Evolutionary conservation across 1,140 invertebrate genomes (phyloP), one percentile per base, ranked within the genome.

Genomic region (Lepidurus packardi): DNA sequence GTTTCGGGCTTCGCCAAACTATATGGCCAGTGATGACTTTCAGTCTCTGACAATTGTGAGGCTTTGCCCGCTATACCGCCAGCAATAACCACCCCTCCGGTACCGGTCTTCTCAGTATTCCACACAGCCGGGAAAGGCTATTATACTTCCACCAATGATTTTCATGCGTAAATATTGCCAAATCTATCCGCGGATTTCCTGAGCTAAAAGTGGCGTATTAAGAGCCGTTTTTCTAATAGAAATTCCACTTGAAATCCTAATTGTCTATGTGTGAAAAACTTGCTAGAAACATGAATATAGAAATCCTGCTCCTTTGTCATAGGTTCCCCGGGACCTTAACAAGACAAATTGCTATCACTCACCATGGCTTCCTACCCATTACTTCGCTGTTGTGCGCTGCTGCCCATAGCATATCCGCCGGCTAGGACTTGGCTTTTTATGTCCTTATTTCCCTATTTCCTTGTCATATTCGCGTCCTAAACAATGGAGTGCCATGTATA

Each of bases 11-110:
- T 65, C 53, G 53, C 53, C 53, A 65, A 21, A 65, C 53, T 65
- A 65, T 65, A 65, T 65, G 53, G 53, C 53, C 53, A 65, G 53
- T 65, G 53, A 65, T 65, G 53, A 65, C 53, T 21, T 65, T 21
- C 53, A 65, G 21, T 65, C 47, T 65, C n/a, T 65, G 53, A 21
- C 53, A 65, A 65, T 65, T 65, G 53, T 65, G n/a, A 65, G 53
- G 8, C 53, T 65, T 65, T 65, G 16, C 53, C 16, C 53, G 21
- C 53, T 13, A 0, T 65, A 65, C 53, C 53, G 16, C 53, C 13
- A 65, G 16, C 53, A 65, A 65, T 65, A 65, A n/a, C 53, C 53
- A 65, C 16, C 53, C 53, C 53, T n/a, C 16, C 13, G 53, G 16
- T 65, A 7, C 53, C 16, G 16, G 8, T 21, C 53, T 16, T 65